Evolutionary conservation across 2,113 vertebrate genomes (phyloP).

Genomic region (Meleagris gallopavo): DNA sequence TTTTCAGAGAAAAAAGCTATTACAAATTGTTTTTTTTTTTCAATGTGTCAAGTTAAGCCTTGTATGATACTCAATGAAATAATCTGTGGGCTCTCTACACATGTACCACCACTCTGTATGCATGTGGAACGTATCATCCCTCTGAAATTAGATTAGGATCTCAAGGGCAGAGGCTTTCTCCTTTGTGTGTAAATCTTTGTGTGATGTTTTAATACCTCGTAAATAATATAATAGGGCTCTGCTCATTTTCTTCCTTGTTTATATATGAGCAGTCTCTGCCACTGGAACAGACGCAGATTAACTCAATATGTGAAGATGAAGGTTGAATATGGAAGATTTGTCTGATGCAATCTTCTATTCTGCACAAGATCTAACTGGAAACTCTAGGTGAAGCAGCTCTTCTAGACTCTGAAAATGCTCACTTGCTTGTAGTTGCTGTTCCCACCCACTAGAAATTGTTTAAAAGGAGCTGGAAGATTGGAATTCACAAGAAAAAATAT

Average conservation of each 20-base stretch:
- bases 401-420: conserved; percentile 27
- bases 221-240: conserved; percentile 5
- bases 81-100: neutral
- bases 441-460: neutral
- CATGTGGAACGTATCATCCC: neutral
- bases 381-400: conserved; percentile 18
- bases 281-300: neutral
- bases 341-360: conserved; percentile 26
- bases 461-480: neutral
- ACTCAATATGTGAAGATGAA: conserved; percentile 30
- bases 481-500: conserved; percentile 5
- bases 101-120: neutral
- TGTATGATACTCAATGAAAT: neutral
- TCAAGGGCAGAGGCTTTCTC: neutral
- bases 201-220: neutral
- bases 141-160: neutral
- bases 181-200: neutral
- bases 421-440: conserved; percentile 24
- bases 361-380: neutral
- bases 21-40: neutral
- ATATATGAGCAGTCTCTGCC: conserved; percentile 1
- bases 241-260: conserved; percentile 12
- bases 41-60: neutral
- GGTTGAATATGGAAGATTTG: neutral
- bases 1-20: neutral